Conservation (phyloP, 2,888 invertebrate genomes). For the Agrotis clavis region DNA sequence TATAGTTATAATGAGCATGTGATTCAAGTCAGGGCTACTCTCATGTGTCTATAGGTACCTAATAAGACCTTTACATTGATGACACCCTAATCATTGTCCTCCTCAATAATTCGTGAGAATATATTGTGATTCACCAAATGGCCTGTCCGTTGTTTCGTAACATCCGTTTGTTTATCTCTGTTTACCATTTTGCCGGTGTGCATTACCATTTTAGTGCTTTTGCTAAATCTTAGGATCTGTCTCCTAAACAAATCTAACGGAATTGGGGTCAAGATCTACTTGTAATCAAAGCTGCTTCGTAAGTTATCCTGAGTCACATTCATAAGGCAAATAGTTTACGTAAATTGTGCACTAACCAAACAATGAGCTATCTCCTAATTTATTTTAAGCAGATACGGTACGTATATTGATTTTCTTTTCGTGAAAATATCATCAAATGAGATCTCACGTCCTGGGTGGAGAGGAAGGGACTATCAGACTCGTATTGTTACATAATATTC, state of each 20-base stretch:
- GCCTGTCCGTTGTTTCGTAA: background rate
- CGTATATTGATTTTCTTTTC: too few species aligned
- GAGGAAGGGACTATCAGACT: too few species aligned
- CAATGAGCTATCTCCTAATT: too few species aligned
- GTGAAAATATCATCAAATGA: too few species aligned
- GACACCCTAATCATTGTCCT: slow-evolving; percentile 1
- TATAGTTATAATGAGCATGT: background rate
- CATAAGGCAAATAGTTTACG: background rate
- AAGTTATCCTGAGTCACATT: background rate
- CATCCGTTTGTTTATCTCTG: background rate
- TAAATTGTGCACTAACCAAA: background rate
- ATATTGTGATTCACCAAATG: background rate
- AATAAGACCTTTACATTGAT: slow-evolving; percentile 3
- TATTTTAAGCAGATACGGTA: too few species aligned
- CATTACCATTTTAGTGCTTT: background rate
- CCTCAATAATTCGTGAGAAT: slow-evolving; percentile 3
- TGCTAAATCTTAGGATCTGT: background rate
- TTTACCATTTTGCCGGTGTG: background rate
- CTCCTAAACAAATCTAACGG: background rate
- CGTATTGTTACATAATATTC: too few species aligned
- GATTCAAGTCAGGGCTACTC: slow-evolving; percentile 39
- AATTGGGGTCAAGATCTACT: slow-evolving; percentile 9
- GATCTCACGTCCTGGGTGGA: too few species aligned
- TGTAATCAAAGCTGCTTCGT: slow-evolving; percentile 3
- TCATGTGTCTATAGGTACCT: background rate